These are phyloP conservation scores for Drosophila hawaiiensis DNA, from an alignment of 2,888 invertebrate genomes.

Conservation along the genomic window DNA sequence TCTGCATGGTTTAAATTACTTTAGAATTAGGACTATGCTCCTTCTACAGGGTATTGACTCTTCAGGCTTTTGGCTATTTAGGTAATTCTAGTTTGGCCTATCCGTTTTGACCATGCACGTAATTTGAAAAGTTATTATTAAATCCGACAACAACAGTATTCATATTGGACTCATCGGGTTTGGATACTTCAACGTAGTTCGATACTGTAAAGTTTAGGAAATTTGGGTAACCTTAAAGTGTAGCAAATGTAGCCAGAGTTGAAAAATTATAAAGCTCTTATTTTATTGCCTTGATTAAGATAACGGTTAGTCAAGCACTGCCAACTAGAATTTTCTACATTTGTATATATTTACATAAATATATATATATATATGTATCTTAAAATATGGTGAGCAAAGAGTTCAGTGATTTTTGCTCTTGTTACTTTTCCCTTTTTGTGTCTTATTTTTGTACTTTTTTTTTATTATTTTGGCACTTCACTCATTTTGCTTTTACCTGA, in stretches of 20 bases:
- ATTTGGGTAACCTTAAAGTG: not conserved
- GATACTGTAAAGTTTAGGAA: not conserved
- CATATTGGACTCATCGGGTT: not conserved
- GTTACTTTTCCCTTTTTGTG: conserved; percentile 14
- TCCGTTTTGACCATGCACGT: not conserved
- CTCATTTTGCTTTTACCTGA: conserved; percentile 42
- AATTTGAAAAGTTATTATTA: conserved; percentile 3
- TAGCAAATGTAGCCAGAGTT: not conserved
- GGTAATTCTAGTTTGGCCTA: not conserved
- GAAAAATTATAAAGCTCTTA: not conserved
- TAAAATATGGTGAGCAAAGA: conserved; percentile 22
- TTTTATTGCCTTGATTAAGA: not conserved
- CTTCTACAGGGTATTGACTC: not conserved
- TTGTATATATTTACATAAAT: not conserved
- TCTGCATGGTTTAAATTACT: not conserved
- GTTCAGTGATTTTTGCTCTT: conserved; percentile 32
- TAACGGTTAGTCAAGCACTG: not conserved
- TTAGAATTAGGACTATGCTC: not conserved
- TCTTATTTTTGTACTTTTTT: not conserved
- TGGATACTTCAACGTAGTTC: not conserved
- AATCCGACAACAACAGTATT: not conserved
- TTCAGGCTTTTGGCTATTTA: not conserved
- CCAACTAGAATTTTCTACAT: too few relatives aligned
- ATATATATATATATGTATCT: not conserved
- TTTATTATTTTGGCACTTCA: conserved; percentile 23